These are phyloP conservation scores for Lepidurus apus DNA, from an alignment of 1,140 invertebrate species.

Conservation along the genomic window DNA sequence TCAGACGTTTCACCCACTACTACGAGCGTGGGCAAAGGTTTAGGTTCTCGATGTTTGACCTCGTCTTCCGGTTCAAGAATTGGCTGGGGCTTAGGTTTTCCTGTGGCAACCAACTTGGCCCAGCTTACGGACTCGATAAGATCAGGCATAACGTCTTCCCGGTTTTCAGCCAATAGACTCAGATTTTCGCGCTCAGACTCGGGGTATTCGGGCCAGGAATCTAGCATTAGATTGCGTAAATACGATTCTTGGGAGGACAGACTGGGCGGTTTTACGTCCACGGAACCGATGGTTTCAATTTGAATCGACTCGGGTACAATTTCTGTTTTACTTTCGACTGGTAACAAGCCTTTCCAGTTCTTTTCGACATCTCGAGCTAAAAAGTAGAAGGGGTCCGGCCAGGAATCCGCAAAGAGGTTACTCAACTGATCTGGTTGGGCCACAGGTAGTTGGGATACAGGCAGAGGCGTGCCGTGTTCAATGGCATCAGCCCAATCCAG, in stretches of 20 bases:
- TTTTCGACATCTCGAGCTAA: constrained; percentile 33
- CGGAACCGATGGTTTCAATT: not conserved
- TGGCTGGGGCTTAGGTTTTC: constrained; percentile 30
- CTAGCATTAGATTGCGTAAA: not conserved
- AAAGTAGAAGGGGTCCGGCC: constrained; percentile 32
- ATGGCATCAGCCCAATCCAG: constrained; percentile 38
- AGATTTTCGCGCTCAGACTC: not conserved
- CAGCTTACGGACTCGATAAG: constrained; percentile 36
- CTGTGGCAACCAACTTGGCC: constrained; percentile 31
- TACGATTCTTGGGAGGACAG: constrained; percentile 29
- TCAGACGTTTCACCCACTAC: constrained; percentile 35
- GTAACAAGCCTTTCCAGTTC: constrained; percentile 25
- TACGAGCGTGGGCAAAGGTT: constrained; percentile 37
- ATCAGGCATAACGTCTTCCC: constrained; percentile 25
- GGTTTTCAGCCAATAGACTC: not conserved
- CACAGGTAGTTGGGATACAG: not conserved
- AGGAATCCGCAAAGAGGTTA: constrained; percentile 34
- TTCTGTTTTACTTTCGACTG: not conserved
- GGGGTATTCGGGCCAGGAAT: not conserved
- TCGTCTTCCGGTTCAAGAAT: constrained; percentile 33
- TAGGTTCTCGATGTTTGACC: constrained; percentile 34
- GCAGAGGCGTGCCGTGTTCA: constrained; percentile 32
- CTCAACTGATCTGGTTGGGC: constrained; percentile 2
- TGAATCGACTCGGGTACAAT: not conserved
- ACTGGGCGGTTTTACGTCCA: not conserved